A percentile compares a stretch with the other conserved stretches of the same genome.
These are phyloP conservation scores for Ifrita kowaldi DNA, from an alignment of 2,113 vertebrate genomes.

Conservation along the genomic window DNA sequence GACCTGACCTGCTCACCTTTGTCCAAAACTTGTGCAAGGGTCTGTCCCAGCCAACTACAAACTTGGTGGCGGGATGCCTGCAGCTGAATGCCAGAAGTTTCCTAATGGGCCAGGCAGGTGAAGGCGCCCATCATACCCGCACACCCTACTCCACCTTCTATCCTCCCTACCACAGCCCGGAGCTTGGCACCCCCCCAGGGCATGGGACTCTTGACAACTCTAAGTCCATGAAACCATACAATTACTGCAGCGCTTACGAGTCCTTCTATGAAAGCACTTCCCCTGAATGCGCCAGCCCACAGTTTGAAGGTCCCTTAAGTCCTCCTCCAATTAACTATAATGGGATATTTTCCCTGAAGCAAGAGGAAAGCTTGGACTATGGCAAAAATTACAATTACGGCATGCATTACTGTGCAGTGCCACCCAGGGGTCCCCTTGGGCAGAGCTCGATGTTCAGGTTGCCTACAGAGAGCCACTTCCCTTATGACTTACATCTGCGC, in stretches of 20 bases:
- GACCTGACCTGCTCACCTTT: conserved; percentile 94
- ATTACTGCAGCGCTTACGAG: conserved; percentile 90
- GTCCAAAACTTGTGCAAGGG: conserved; percentile 98
- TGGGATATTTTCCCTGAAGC: conserved; percentile 98
- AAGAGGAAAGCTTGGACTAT: conserved; percentile 95
- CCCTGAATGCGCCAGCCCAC: conserved; percentile 90
- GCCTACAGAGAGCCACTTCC: conserved; percentile 94
- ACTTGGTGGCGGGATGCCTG: conserved; percentile 98
- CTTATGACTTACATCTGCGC: conserved; percentile 97
- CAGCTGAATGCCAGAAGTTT: conserved; percentile 97
- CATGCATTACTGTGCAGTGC: conserved; percentile 94
- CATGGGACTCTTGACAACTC: conserved; percentile 85
- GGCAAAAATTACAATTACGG: conserved; percentile 93
- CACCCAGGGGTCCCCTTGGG: conserved; percentile 89
- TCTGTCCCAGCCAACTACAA: conserved; percentile 97
- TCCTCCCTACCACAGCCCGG: conserved; percentile 87
- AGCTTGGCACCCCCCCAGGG: conserved; percentile 84
- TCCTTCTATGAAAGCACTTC: conserved; percentile 93
- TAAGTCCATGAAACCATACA: conserved; percentile 93
- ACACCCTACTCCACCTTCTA: conserved; percentile 90
- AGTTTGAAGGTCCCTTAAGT: conserved; percentile 92
- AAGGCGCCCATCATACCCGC: conserved; percentile 82
- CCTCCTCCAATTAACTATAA: conserved; percentile 97
- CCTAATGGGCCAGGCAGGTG: conserved; percentile 91
- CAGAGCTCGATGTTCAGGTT: conserved; percentile 94